These are phyloP conservation scores for Serripes groenlandicus DNA, from an alignment of 2,888 invertebrate species.

Conservation along the genomic window DNA sequence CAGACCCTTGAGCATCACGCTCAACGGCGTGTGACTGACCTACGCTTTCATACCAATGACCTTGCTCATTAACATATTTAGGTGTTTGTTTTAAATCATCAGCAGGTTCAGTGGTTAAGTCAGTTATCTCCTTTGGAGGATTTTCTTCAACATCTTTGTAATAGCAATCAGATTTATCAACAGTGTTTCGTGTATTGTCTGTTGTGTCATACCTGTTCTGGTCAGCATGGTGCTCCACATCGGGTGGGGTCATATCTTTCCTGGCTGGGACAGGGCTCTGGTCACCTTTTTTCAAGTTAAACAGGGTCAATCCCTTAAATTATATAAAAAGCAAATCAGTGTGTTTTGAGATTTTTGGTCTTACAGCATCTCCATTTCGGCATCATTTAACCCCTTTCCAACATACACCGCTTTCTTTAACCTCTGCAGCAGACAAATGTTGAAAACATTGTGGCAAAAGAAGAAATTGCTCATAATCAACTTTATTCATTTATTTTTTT, in stretches of 20 bases:
- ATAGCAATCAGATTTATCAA: background rate
- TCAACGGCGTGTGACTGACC: background rate
- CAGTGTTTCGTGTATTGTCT: background rate
- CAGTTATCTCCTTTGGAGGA: background rate
- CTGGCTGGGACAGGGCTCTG: slow-evolving; percentile 15
- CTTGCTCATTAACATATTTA: background rate
- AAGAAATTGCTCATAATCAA: background rate
- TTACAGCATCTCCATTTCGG: background rate
- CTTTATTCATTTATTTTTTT: background rate
- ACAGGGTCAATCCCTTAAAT: slow-evolving; percentile 41
- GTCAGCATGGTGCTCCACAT: slow-evolving; percentile 9
- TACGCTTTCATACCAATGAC: background rate
- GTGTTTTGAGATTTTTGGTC: background rate
- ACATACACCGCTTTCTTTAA: background rate
- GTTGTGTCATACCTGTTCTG: slow-evolving; percentile 19
- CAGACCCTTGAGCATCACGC: background rate
- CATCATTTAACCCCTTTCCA: background rate
- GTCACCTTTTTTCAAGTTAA: slow-evolving; percentile 37
- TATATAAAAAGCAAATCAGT: background rate
- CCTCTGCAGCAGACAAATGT: background rate
- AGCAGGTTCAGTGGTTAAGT: background rate
- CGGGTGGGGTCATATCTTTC: background rate
- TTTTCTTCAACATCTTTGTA: background rate
- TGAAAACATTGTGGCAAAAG: background rate
- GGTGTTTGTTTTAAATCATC: background rate